phyloP scores from a whole-genome alignment of 30 jellyfish, hydroid and myxozoan genomes.

The Nemopilema nomurai region DNA sequence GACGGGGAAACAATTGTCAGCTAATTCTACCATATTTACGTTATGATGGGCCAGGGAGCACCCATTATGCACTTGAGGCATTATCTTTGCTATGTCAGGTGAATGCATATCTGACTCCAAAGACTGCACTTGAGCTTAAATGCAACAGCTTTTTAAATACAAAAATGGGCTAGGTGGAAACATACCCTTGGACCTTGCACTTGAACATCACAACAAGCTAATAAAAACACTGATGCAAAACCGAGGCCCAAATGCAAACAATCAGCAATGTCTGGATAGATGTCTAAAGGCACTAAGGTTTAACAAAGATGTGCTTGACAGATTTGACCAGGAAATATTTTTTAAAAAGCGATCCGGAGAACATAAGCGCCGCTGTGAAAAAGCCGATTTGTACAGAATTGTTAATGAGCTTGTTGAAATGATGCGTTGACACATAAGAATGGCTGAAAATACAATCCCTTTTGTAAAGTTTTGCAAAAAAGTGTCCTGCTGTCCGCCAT shows the following conservation, averaged over 20 bases:
- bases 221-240: conserved; percentile 19
- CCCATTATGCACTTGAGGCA: conserved; percentile 37
- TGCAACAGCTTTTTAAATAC: conserved; percentile 39
- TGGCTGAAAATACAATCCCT: conserved; percentile 11
- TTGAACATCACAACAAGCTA: conserved; percentile 26
- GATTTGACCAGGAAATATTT: conserved; percentile 7
- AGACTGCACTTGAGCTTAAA: conserved; percentile 11
- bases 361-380: conserved; percentile 7
- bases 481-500: no score
- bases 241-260: conserved; percentile 38
- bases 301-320: conserved; percentile 33
- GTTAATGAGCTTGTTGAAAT: conserved; percentile 16
- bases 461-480: neutral
- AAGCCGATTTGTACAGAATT: conserved; percentile 10
- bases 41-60: conserved; percentile 11
- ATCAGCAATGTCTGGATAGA: conserved; percentile 12
- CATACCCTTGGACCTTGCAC: conserved; percentile 51
- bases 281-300: conserved; percentile 10
- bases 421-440: conserved; percentile 10
- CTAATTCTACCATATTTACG: conserved; percentile 17
- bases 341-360: conserved; percentile 19
- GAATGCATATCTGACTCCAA: conserved; percentile 4
- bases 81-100: conserved; percentile 1
- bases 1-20: conserved; percentile 35
- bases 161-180: conserved; percentile 49